Evolutionary conservation across 2,888 invertebrate genomes (phyloP).

Genomic region (Junonia oenone): DNA sequence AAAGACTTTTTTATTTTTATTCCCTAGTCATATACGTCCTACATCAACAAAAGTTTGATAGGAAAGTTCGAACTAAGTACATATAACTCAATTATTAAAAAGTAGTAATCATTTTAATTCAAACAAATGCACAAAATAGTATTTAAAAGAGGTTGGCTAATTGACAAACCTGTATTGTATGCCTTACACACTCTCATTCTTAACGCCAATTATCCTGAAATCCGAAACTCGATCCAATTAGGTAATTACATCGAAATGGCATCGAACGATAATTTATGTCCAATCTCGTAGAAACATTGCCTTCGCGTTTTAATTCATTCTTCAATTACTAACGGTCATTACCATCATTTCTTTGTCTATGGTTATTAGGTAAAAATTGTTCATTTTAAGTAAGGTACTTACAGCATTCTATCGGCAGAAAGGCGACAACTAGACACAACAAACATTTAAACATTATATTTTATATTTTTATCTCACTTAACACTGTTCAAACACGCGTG

Average conservation of each 20-base stretch:
- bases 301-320: slow-evolving; percentile 8
- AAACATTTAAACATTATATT: slow-evolving; percentile 33
- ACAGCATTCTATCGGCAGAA: slow-evolving; percentile 30
- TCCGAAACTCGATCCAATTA: neutral
- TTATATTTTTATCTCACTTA: slow-evolving; percentile 25
- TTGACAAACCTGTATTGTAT: too few species aligned
- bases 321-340: slow-evolving; percentile 8
- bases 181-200: too few species aligned
- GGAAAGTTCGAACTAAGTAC: too few species aligned
- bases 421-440: slow-evolving; percentile 24
- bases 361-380: slow-evolving; percentile 3
- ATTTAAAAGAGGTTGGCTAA: too few species aligned
- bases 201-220: too few species aligned
- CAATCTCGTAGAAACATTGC: neutral
- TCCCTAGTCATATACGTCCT: too few species aligned
- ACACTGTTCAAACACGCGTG: slow-evolving; percentile 1
- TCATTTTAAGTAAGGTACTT: slow-evolving; percentile 7
- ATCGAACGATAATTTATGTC: neutral
- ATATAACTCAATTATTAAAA: too few species aligned
- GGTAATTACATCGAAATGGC: neutral
- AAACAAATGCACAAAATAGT: too few species aligned
- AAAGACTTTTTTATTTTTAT: too few species aligned
- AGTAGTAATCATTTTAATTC: too few species aligned
- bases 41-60: too few species aligned
- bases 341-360: slow-evolving; percentile 1